Evolutionary conservation across 2,797 vertebrate species (phyloP).

Genomic region (Hipposideros larvatus): DNA sequence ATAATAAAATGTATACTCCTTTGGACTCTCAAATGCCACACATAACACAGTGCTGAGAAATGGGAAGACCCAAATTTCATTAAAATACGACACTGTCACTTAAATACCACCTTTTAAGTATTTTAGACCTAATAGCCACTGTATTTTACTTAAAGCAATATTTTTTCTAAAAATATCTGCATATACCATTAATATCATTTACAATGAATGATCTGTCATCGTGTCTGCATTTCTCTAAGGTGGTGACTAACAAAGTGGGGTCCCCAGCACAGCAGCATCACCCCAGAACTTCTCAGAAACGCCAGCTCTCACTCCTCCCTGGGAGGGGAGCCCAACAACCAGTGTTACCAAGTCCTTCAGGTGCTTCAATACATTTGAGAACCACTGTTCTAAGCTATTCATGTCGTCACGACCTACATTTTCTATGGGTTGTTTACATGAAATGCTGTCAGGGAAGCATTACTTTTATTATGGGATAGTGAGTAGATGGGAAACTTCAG

Average conservation of each 20-base stretch:
- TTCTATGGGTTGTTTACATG: neutral
- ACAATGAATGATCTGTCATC: neutral
- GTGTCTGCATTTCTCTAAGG: neutral
- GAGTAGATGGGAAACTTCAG: neutral
- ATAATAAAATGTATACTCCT: neutral
- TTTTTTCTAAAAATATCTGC: neutral
- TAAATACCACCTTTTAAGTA: neutral
- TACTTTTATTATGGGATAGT: neutral
- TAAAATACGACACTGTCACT: neutral
- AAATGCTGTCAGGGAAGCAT: neutral
- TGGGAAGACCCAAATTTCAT: neutral
- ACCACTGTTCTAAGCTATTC: neutral
- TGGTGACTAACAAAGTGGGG: neutral
- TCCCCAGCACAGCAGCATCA: neutral
- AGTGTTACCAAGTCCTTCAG: neutral
- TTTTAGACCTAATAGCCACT: neutral
- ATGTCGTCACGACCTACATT: neutral
- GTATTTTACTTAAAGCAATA: neutral
- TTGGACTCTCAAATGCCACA: neutral
- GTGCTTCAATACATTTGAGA: neutral
- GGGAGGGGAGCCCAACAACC: neutral
- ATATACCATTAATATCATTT: neutral
- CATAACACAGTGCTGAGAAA: neutral
- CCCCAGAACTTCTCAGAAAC: neutral
- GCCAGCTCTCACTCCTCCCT: neutral